phyloP scores from a whole-genome alignment of 2,797 vertebrate species.

The Anas acuta region DNA sequence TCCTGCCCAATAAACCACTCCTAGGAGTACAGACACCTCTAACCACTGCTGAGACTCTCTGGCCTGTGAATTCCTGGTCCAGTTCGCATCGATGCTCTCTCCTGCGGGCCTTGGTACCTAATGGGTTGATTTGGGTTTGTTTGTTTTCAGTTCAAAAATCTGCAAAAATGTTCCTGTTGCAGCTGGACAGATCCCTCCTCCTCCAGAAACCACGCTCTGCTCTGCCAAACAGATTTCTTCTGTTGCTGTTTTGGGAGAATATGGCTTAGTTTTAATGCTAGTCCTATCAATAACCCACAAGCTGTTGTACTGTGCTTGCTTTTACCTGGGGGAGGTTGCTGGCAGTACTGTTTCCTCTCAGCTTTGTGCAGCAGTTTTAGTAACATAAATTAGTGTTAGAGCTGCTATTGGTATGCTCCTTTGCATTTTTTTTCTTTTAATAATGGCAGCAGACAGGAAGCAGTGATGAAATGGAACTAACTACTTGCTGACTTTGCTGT shows the following conservation, averaged over 20 bases:
- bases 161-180: not conserved
- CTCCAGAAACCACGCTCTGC: not conserved
- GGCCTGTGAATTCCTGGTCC: not conserved
- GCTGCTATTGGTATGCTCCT: not conserved
- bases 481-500: not conserved
- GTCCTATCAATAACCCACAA: conserved; percentile 52
- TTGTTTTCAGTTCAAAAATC: not conserved
- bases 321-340: not conserved
- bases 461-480: not conserved
- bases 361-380: not conserved
- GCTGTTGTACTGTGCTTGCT: not conserved
- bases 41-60: not conserved
- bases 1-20: not conserved
- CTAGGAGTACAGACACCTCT: not conserved
- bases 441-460: not conserved
- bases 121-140: not conserved
- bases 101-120: not conserved
- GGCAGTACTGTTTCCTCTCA: not conserved
- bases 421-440: not conserved
- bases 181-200: not conserved
- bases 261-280: not conserved
- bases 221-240: not conserved
- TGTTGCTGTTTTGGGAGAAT: conserved; percentile 21
- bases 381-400: not conserved
- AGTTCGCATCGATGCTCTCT: not conserved